Percentiles rank a stretch among this genome's conserved stretches.
Evolutionary conservation across 1,140 invertebrate genomes (phyloP).

Genomic region (Bombus sibiricus): DNA sequence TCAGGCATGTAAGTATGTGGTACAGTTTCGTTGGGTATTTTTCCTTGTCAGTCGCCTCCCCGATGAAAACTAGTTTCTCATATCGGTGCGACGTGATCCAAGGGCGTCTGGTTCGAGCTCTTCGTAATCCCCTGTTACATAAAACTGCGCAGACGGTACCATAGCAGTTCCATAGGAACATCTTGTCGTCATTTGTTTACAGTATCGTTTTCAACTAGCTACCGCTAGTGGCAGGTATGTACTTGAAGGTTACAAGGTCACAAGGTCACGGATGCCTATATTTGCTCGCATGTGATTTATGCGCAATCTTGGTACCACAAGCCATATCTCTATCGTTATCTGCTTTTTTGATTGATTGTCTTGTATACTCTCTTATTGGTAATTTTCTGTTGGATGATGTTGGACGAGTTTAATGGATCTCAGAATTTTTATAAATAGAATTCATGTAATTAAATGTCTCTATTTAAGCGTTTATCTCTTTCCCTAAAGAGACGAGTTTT

Average conservation of each 20-base stretch:
- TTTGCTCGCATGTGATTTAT: not conserved
- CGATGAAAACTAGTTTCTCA: conserved; percentile 67
- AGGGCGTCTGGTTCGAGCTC: conserved; percentile 67
- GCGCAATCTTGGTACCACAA: not conserved
- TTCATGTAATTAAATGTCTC: too few relatives aligned
- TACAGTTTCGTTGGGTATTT: conserved; percentile 42
- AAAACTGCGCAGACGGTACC: conserved; percentile 56
- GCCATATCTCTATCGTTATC: not conserved
- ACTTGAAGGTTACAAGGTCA: conserved; percentile 53
- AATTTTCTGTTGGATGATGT: not conserved
- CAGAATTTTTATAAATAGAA: too few relatives aligned
- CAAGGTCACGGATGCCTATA: conserved; percentile 48
- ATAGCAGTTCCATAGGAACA: not conserved
- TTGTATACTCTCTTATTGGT: not conserved
- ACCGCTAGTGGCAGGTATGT: not conserved
- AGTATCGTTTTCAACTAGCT: conserved; percentile 30
- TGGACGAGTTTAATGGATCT: too few relatives aligned
- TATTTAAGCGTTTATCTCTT: too few relatives aligned
- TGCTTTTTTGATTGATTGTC: not conserved
- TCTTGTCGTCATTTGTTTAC: conserved; percentile 42
- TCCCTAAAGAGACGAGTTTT: too few relatives aligned
- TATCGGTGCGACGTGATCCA: conserved; percentile 64
- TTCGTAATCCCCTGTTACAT: conserved; percentile 63
- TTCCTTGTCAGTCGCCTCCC: conserved; percentile 47
- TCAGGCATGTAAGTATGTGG: conserved; percentile 40